Base-by-base conservation (phyloP, 2,797 vertebrate genomes). In the Echiichthys vipera region DNA sequence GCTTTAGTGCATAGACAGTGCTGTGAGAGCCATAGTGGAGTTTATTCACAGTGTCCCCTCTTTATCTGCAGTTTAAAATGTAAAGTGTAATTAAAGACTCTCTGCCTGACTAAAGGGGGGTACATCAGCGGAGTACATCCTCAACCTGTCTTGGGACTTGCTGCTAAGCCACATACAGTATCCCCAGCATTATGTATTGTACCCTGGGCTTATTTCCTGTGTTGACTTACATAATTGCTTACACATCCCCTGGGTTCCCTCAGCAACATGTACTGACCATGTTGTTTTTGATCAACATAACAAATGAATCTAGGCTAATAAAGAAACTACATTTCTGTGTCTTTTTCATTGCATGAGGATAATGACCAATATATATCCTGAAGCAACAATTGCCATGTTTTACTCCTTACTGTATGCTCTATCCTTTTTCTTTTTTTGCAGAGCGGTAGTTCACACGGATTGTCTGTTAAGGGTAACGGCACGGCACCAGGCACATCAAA, bases 11-110 rank as follows among this genome's bases (percentile, higher is more conserved):
- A 81, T 83, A 62, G 49, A 75, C 74, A 84, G 86, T 56, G 77
- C 87, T 68, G 63, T 74, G 77, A 84, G 78, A 80, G 86, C 74
- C 73, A 69, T 65, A 72, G 74, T 77, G 71, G 80, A 89, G 84
- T 86, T 88, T 88, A 91, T 91, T 92, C 89, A 87, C 77, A 86
- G 90, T 80, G 70, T 54, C 78, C 74, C 85, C 69, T 80, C 78
- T 80, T 94, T 94, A 94, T 93, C 92, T 90, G 85, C 85, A 77
- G 82, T 90, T 92, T 89, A 88, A 90, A 91, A 89, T 92, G 88
- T 89, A 91, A 92, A 89, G 88, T 88, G 87, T 92, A 94, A 95
- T 94, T 94, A 94, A 94, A 91, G 83, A 88, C 74, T 69, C 83
- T 78, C 65, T 70, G 73, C 47, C 65, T 42, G 50, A 69, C 65